phyloP scores from a whole-genome alignment of 2,888 invertebrate genomes.

The Lasioglossum oenotherae region DNA sequence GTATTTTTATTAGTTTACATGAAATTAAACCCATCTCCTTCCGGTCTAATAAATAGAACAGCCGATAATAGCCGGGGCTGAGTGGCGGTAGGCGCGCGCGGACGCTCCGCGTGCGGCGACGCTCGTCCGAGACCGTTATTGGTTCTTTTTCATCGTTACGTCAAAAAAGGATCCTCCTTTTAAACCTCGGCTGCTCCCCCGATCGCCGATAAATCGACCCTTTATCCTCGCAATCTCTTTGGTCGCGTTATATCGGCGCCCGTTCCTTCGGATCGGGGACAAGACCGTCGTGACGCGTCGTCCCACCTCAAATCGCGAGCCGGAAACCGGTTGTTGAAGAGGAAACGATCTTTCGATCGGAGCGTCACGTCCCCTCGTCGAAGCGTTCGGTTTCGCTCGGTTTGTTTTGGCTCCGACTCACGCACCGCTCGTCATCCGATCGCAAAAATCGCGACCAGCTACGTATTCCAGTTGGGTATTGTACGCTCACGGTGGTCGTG shows the following conservation, averaged over 20 bases:
- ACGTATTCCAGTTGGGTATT: slow-evolving; percentile 48
- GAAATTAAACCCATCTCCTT: slow-evolving; percentile 65
- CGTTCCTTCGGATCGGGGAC: slow-evolving; percentile 10
- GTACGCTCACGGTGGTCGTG: slow-evolving; percentile 26
- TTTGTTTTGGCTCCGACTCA: slow-evolving; percentile 66
- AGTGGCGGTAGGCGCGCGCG: slow-evolving; percentile 19
- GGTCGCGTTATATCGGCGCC: slow-evolving; percentile 25
- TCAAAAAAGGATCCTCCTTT: slow-evolving; percentile 61
- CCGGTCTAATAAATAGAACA: slow-evolving; percentile 65
- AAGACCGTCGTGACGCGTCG: not conserved
- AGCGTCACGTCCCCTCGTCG: not conserved
- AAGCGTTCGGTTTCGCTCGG: slow-evolving; percentile 15
- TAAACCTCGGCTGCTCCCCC: slow-evolving; percentile 28
- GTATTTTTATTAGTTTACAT: slow-evolving; percentile 66
- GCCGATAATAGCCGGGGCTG: slow-evolving; percentile 53
- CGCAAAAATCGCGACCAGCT: slow-evolving; percentile 61
- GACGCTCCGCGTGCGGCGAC: not conserved
- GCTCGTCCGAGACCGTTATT: slow-evolving; percentile 28
- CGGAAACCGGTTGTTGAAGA: not conserved
- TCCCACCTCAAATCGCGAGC: not conserved
- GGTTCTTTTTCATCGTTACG: slow-evolving; percentile 60
- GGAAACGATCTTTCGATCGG: slow-evolving; percentile 14
- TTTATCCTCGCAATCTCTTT: slow-evolving; percentile 45
- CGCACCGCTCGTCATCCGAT: slow-evolving; percentile 65
- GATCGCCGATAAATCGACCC: slow-evolving; percentile 54